Conservation (phyloP, 2,888 invertebrate genomes). For the Amorpha juglandis region DNA sequence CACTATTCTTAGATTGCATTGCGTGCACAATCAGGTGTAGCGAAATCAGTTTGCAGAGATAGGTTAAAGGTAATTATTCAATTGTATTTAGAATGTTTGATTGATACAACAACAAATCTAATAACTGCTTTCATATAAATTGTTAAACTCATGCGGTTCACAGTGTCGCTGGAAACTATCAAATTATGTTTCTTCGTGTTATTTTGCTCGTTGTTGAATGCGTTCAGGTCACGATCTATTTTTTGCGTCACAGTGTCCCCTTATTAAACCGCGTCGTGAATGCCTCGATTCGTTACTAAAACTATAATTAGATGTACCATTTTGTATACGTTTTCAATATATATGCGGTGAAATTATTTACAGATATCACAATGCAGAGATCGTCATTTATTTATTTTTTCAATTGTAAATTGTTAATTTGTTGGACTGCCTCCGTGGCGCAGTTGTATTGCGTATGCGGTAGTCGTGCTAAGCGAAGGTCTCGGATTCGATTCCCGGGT, state of each 20-base stretch:
- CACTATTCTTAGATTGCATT: no score
- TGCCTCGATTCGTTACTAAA: constrained; percentile 72
- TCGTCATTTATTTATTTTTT: constrained; percentile 65
- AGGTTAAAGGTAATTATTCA: not conserved
- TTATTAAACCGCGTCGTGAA: constrained; percentile 72
- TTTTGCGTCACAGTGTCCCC: constrained; percentile 66
- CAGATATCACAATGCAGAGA: constrained; percentile 56
- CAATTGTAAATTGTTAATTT: constrained; percentile 42
- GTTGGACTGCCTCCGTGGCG: no score
- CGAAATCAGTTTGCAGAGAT: no score
- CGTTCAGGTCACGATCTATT: constrained; percentile 69
- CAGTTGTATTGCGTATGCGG: no score
- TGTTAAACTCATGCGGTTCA: constrained; percentile 30
- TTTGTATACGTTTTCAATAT: constrained; percentile 65
- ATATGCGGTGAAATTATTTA: constrained; percentile 55
- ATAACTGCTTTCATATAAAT: constrained; percentile 31
- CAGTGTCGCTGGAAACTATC: constrained; percentile 45
- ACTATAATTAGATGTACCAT: constrained; percentile 79
- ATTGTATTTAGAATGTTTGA: constrained; percentile 29
- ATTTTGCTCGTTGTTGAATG: constrained; percentile 62
- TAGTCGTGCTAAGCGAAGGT: no score
- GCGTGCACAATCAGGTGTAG: no score
- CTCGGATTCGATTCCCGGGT: no score
- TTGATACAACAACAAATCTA: constrained; percentile 28
- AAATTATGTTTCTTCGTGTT: constrained; percentile 54